Evolutionary conservation across 1,140 invertebrate species (phyloP), one percentile per base, ranked within the genome.

Genomic region (Brachionus rubens): DNA sequence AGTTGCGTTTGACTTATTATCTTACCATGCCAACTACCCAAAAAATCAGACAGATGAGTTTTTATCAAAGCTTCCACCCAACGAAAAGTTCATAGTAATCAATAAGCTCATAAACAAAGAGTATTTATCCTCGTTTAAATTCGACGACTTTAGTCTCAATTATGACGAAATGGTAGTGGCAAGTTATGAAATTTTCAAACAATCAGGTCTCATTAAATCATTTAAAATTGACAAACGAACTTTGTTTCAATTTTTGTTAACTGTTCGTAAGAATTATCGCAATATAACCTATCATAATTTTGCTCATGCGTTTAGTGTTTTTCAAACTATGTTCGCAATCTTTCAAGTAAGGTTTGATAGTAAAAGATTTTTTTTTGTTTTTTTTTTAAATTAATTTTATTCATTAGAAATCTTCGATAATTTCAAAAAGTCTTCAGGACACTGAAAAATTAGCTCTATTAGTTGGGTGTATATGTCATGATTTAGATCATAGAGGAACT

Each of bases 251-350:
- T 97, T 93, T 93, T 89, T 93, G 41, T 85, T 96, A 46, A 96
- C 93, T 82, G 94, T 98, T 0, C 94, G 94, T 80, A 98, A 97
- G 83, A 98, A 97, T 83, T 96, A 96, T 83, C 88, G 95, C 5
- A 92, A 92, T 4, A 94, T 97, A 0, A 96, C 95, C 80, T 98
- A 98, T 82, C 95, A 98, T 84, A 98, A 98, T 82, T 98, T 94
- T 94, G 87, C 94, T 77, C 95, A 98, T 84, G 94, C 94, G 0
- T 87, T 98, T 6, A 97, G 97, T 83, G 94, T 97, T 0, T 91
- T 92, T 0, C 94, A 97, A 82, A 95, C 93, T 0, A 97, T 97
- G 94, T 98, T 96, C 81, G 91, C 93, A 1, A 95, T 97, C 89
- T 85, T 95, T 28, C 41, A 43, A 19, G 59, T 65, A 43, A 43